Evolutionary conservation across 1,140 invertebrate genomes (phyloP).

Genomic region (Scaptomyza graminum): DNA sequence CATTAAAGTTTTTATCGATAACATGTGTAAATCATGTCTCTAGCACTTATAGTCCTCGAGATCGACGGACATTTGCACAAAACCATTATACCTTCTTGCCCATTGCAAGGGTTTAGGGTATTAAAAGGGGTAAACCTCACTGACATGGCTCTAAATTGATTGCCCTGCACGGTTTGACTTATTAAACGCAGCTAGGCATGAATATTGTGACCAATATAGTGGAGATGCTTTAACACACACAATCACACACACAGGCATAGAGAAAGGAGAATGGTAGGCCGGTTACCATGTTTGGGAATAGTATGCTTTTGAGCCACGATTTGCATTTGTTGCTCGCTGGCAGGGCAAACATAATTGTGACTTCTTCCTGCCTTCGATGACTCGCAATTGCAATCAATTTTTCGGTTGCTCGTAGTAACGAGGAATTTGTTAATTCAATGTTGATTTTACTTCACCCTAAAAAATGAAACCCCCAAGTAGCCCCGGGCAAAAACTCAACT

Average conservation of each 20-base stretch:
- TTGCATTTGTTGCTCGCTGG: conserved; percentile 78
- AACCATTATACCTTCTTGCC: too few species aligned
- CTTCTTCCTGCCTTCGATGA: conserved; percentile 48
- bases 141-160: conserved; percentile 60
- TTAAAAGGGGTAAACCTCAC: conserved; percentile 59
- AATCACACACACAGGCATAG: conserved; percentile 11
- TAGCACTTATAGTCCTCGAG: too few species aligned
- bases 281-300: conserved; percentile 29
- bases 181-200: conserved; percentile 73
- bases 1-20: too few species aligned
- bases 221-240: conserved; percentile 39
- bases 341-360: conserved; percentile 75
- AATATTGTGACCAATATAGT: conserved; percentile 51
- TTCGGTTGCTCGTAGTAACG: conserved; percentile 72
- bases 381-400: conserved; percentile 70
- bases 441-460: conserved; percentile 67
- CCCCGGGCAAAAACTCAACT: background rate
- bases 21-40: too few species aligned
- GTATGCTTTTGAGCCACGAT: conserved; percentile 43
- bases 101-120: too few species aligned
- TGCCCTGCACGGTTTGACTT: conserved; percentile 57
- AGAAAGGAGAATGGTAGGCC: conserved; percentile 6
- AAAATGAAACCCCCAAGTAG: conserved; percentile 20
- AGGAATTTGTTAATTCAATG: conserved; percentile 84
- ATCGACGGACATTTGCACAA: too few species aligned